Base-by-base conservation (phyloP, 2,888 invertebrate genomes). In the Periphyllus acericola region DNA sequence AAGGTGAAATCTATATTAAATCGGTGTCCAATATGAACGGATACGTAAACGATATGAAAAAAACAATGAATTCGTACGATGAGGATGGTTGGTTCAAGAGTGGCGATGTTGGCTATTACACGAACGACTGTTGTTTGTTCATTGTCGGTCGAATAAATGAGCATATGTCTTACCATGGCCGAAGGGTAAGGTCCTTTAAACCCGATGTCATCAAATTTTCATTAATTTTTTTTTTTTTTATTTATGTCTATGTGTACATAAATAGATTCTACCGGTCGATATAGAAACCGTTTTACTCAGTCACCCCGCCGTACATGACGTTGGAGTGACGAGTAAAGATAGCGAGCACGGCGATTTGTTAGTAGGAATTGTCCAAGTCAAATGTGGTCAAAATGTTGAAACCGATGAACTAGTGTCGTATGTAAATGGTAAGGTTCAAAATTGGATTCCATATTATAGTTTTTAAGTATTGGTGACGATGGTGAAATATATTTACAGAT, bases 281-380 rank as follows among this genome's bases (percentile, higher is more conserved):
- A 46, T 84, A 3, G 84, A 84, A 84, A 76, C 84, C 1, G 76
- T 84, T 76, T 76, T 84, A 29, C 21, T 84, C 0, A 60, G 84
- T 32, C 84, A 84, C 19, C 40, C 46, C 1, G 75, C 75, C 0
- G 84, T 84, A 46, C 60, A 66, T 1, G 84, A 84, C 66, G 84
- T 66, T 6, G 84, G 66, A 1, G 75, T 84, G 17, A 76, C 84
- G 17, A 19, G 84, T 5, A 76, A 40, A 34, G 32, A 46, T 8
- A n/a, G 66, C 8, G 14, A 29, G 11, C 4, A 46, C 14, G 84
- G 66, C 29, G 76, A 84, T 66, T 66, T 84, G 46, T 66, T 76
- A 8, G 17, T 84, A 25, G 83, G 60, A 36, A 40, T 84, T 14
- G 76, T 84, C 14, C 76, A 76, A 76, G 11, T 66, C 8, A 76